A percentile compares a stretch with the other conserved stretches of the same genome.
phyloP scores from a whole-genome alignment of 2,797 vertebrate genomes.

The Oreortyx pictus region DNA sequence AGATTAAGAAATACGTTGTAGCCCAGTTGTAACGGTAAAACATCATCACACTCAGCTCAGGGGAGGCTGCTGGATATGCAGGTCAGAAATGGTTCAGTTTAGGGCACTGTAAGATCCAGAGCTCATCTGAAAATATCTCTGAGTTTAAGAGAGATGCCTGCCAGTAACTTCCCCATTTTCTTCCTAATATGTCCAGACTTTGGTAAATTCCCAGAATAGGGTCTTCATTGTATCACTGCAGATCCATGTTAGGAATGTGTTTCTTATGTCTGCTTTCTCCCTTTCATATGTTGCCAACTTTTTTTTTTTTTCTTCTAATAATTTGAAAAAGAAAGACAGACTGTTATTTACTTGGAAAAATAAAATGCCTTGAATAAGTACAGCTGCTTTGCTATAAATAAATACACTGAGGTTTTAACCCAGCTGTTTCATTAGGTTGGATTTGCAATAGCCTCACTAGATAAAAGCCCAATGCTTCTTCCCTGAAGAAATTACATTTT shows the following conservation, averaged over 20 bases:
- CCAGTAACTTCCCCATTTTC: constrained; percentile 23
- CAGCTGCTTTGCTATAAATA: constrained; percentile 55
- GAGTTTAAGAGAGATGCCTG: not conserved
- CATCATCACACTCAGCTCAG: not conserved
- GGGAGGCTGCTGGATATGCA: not conserved
- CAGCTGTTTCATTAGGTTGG: not conserved
- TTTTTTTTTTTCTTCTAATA: not conserved
- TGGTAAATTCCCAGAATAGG: constrained; percentile 1
- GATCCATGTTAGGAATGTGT: constrained; percentile 62
- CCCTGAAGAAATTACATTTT: not conserved
- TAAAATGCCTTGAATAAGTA: constrained; percentile 33
- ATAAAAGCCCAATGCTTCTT: not conserved
- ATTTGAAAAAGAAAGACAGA: constrained; percentile 35
- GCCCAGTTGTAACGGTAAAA: not conserved
- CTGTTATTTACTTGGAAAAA: constrained; percentile 49
- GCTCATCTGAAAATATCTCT: not conserved
- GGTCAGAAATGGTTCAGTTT: not conserved
- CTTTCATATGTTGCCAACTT: constrained; percentile 29
- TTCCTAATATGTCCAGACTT: constrained; percentile 39
- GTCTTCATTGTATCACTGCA: constrained; percentile 38
- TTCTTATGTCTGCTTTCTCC: constrained; percentile 49
- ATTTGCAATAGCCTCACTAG: constrained; percentile 1
- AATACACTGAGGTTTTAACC: constrained; percentile 6
- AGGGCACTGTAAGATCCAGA: not conserved
- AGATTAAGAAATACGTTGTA: not conserved